Percentiles rank a stretch among this genome's conserved stretches.
Conservation (phyloP, 2,888 invertebrate species). For the Ectemnius continuus region DNA sequence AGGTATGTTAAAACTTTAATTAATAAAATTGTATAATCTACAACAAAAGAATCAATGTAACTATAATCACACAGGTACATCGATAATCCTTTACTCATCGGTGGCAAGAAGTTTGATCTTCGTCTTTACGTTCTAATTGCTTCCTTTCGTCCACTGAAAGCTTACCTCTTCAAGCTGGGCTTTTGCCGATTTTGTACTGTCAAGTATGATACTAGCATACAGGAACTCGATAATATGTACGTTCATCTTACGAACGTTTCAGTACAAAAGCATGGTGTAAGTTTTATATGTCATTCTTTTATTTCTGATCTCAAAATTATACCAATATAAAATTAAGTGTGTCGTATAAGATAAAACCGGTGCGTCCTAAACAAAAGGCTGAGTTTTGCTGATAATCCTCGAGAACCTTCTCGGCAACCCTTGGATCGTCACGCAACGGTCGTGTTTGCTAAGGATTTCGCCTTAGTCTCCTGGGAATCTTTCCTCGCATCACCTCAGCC, state of each 20-base stretch:
- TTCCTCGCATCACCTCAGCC: not conserved
- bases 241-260: constrained; percentile 98
- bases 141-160: constrained; percentile 94
- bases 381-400: too few species aligned
- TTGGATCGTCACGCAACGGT: too few species aligned
- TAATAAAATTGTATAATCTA: not conserved
- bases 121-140: constrained; percentile 95
- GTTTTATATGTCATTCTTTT: constrained; percentile 59
- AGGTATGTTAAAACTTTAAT: constrained; percentile 77
- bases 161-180: constrained; percentile 94
- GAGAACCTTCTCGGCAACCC: too few species aligned
- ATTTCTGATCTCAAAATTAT: too few species aligned
- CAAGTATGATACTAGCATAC: constrained; percentile 93
- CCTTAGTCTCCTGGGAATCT: too few species aligned
- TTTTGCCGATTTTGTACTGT: constrained; percentile 98
- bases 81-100: constrained; percentile 95
- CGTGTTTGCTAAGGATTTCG: too few species aligned
- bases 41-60: not conserved
- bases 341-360: too few species aligned
- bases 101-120: constrained; percentile 97
- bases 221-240: constrained; percentile 94
- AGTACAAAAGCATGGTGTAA: constrained; percentile 96
- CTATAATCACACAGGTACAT: constrained; percentile 83
- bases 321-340: too few species aligned
- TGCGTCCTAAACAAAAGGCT: too few species aligned